phyloP scores from a whole-genome alignment of 2,113 vertebrate species.

The Otis tarda region DNA sequence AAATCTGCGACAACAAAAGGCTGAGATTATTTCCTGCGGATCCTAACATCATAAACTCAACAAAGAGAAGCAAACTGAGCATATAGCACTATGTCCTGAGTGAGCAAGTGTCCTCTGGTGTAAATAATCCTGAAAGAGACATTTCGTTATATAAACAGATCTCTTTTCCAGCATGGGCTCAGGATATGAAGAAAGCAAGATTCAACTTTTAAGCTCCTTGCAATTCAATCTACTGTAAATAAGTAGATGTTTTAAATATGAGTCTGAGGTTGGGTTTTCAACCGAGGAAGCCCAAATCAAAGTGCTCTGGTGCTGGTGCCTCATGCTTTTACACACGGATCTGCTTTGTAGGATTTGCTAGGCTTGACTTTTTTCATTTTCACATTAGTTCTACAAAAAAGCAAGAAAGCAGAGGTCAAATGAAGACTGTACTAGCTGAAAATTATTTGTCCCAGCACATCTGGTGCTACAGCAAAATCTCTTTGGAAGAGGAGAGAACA shows the following conservation, averaged over 20 bases:
- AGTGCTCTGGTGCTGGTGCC: not conserved
- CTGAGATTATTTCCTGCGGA: not conserved
- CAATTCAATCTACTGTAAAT: not conserved
- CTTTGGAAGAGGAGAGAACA: not conserved
- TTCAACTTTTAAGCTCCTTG: not conserved
- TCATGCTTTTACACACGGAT: not conserved
- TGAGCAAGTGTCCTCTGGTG: not conserved
- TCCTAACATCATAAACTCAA: not conserved
- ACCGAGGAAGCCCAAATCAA: not conserved
- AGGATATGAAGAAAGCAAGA: not conserved
- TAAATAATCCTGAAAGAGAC: not conserved
- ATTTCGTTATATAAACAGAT: not conserved
- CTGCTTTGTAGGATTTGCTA: not conserved
- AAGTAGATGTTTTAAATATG: not conserved
- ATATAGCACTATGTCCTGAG: not conserved
- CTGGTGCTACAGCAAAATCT: not conserved
- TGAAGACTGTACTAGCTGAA: not conserved
- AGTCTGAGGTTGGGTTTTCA: not conserved
- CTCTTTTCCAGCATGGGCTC: not conserved
- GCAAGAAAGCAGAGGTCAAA: not conserved
- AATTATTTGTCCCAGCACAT: not conserved
- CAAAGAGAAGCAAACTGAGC: not conserved
- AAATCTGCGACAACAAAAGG: not conserved
- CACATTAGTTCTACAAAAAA: constrained; percentile 15
- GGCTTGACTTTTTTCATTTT: not conserved